A percentile compares a stretch with the other conserved stretches of the same genome.
phyloP scores from a whole-genome alignment of 2,888 invertebrate species.

The Amphipoea lucens region DNA sequence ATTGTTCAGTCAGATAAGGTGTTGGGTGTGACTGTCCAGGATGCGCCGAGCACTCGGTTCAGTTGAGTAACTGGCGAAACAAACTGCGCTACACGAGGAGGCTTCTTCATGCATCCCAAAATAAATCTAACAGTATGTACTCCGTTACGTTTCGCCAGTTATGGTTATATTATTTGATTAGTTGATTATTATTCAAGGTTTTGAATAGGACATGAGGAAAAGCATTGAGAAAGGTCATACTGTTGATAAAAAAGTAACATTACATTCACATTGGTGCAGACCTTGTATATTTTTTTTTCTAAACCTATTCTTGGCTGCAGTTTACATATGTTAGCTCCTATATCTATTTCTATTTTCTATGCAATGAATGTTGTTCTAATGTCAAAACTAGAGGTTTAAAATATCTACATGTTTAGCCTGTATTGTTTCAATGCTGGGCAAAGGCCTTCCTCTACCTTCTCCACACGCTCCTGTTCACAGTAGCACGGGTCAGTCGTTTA shows the following conservation, averaged over 20 bases:
- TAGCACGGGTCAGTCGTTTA: not conserved
- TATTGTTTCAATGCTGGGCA: not conserved
- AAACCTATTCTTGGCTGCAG: too few relatives aligned
- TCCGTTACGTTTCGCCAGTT: not conserved
- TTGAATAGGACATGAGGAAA: slow-evolving; percentile 25
- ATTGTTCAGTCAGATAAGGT: too few relatives aligned
- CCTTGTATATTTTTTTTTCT: not conserved
- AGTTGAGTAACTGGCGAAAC: too few relatives aligned
- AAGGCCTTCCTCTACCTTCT: not conserved
- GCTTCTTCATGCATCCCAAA: too few relatives aligned
- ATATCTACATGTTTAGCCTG: not conserved
- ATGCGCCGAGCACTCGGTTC: too few relatives aligned
- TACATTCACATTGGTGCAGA: not conserved
- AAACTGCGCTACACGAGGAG: too few relatives aligned
- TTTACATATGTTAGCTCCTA: not conserved
- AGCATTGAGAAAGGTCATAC: slow-evolving; percentile 3
- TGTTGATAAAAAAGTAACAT: slow-evolving; percentile 4
- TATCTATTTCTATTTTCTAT: not conserved
- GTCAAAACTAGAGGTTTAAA: not conserved
- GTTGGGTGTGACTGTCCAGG: too few relatives aligned
- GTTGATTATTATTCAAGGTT: slow-evolving; percentile 22
- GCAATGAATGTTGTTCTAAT: not conserved
- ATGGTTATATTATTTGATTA: not conserved
- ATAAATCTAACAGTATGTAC: not conserved
- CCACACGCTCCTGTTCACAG: not conserved